These are phyloP conservation scores for Nymphicus hollandicus DNA, from an alignment of 2,113 vertebrate species.

Conservation along the genomic window DNA sequence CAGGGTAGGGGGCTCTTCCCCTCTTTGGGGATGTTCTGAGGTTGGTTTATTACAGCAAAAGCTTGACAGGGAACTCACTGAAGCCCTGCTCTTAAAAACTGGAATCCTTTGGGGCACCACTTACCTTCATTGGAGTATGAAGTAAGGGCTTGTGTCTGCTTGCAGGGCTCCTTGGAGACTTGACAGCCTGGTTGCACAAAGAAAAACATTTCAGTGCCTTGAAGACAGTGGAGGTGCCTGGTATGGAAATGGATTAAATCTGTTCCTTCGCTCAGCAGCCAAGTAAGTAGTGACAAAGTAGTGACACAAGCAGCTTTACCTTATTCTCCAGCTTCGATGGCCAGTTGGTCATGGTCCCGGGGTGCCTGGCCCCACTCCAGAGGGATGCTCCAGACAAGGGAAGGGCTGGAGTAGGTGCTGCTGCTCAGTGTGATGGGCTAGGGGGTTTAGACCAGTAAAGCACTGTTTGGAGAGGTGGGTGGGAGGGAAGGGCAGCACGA, in stretches of 20 bases:
- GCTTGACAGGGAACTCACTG: not conserved
- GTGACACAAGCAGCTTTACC: accelerated
- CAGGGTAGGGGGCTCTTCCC: not conserved
- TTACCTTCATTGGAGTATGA: conserved; percentile 64
- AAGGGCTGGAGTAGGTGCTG: not conserved
- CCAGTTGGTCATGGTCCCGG: accelerated
- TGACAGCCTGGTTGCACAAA: conserved; percentile 47
- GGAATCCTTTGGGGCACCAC: not conserved
- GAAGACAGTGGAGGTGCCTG: not conserved
- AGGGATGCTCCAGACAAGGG: not conserved
- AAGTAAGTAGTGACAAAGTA: accelerated
- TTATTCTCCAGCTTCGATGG: accelerated
- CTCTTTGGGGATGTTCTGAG: not conserved
- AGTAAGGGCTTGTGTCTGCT: conserved; percentile 35
- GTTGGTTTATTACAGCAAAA: not conserved
- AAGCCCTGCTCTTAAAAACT: not conserved
- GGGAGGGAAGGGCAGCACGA: not conserved
- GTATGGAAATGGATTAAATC: not conserved
- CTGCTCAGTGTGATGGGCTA: accelerated
- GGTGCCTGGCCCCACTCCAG: accelerated
- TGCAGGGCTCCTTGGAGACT: not conserved
- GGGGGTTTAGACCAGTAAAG: not conserved
- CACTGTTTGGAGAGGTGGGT: too few species aligned
- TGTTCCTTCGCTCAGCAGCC: not conserved
- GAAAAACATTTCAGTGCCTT: not conserved